Base-by-base conservation (phyloP, 2,113 vertebrate species). In the Corythaixoides concolor region DNA sequence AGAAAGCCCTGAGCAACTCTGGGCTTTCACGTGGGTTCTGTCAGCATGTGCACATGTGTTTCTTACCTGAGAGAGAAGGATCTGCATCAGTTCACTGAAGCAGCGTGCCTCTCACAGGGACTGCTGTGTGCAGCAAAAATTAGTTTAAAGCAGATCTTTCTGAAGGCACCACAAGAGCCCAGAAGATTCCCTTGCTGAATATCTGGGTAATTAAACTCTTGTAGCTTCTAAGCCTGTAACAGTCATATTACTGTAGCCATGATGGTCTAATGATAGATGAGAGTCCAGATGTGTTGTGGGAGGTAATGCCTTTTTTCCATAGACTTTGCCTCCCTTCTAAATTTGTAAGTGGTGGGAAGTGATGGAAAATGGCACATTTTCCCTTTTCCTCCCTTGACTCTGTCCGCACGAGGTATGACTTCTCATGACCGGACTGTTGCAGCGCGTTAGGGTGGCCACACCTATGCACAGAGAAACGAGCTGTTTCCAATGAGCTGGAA, bases 1-100 rank as follows among this genome's bases (percentile, higher is more conserved):
- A 97, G 88, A 95, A 96, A 97, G 93, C 97, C 93, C 82, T 96
- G 91, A 97, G 97, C 94, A 95, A 69, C 63, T 91, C 74, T 2
- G n/a, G 76, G 88, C 86, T 87, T 96, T 72, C 64, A 88, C 87
- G 12, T 85, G 89, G 67, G 52, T 41, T 85, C 75, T 85, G 72
- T 69, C 89, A 85, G 80, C 30, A 74, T 3, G 14, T 92, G 70
- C n/a, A 82, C 49, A 80, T 74, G 37, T 35, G 41, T 41, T 72
- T 32, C 92, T 89, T 84, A 68, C 88, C 60, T 84, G 58, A 58
- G 60, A 52, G 64, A 87, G 78, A 45, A 84, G 43, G 32, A 9
- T 68, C 60, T 89, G 52, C 64, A 60, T 37, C 43, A 35, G 28
- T 86, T 74, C 35, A 47, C 9, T 58, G 76, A 52, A 58, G 69